A percentile compares a stretch with the other conserved stretches of the same genome.
Evolutionary conservation across 2,888 invertebrate genomes (phyloP).

Genomic region (Eristalinus sepulchralis): DNA sequence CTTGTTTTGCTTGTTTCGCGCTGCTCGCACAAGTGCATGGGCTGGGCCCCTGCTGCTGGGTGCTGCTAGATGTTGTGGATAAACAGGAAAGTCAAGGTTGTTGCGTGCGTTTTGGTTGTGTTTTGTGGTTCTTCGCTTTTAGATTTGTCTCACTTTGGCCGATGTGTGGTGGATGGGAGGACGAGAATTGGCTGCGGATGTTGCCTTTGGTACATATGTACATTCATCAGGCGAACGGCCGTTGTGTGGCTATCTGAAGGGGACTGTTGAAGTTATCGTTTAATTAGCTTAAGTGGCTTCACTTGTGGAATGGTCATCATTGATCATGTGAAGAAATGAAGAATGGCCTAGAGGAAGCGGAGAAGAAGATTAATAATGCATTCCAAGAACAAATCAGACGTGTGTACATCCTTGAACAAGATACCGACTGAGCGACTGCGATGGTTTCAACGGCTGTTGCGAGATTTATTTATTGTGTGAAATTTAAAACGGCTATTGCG

Average conservation of each 20-base stretch:
- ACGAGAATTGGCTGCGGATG: conserved; percentile 2
- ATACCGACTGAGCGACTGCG: background rate
- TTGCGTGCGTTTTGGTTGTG: conserved; percentile 34
- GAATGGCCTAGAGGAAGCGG: background rate
- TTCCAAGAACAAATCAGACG: background rate
- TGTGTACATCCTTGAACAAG: background rate
- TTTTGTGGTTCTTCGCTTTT: conserved; percentile 9
- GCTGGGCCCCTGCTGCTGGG: conserved; percentile 14
- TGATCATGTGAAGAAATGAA: conserved; percentile 5
- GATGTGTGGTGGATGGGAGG: background rate
- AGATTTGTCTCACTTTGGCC: conserved; percentile 29
- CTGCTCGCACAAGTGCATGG: background rate
- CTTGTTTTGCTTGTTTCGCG: conserved; percentile 6
- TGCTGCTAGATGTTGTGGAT: conserved; percentile 29
- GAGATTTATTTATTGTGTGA: background rate
- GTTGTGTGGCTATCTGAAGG: conserved; percentile 21
- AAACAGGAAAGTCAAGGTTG: conserved; percentile 61
- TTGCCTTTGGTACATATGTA: background rate
- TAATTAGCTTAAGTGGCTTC: conserved; percentile 37
- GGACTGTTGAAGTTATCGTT: conserved; percentile 13
- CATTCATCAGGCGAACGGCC: conserved; percentile 36
- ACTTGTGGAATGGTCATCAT: conserved; percentile 11
- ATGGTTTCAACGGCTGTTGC: background rate
- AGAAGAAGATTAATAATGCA: background rate
- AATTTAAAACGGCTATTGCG: background rate